These are phyloP conservation scores for Todiramphus saurophagus DNA, from an alignment of 2,113 vertebrate species.

Conservation along the genomic window DNA sequence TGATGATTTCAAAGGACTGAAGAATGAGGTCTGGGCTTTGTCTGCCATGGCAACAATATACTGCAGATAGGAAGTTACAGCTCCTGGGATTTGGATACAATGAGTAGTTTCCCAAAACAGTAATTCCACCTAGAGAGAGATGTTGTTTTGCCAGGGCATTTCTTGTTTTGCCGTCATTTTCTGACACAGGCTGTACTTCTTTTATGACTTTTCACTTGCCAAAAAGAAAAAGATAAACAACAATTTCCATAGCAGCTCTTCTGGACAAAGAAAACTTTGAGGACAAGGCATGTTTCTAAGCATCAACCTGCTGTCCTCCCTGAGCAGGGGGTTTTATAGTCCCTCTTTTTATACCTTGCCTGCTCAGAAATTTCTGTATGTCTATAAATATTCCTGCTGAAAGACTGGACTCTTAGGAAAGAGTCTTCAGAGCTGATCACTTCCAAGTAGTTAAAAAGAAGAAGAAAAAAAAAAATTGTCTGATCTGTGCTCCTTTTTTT, in stretches of 20 bases:
- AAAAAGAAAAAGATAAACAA: neutral
- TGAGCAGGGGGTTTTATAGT: neutral
- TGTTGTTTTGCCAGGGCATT: neutral
- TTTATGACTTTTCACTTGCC: slow-evolving; percentile 9
- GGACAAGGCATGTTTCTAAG: neutral
- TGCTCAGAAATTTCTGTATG: neutral
- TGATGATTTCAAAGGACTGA: neutral
- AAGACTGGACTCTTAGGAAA: neutral
- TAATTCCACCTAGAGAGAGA: slow-evolving; percentile 14
- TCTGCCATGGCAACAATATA: slow-evolving; percentile 13
- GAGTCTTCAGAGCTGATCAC: neutral
- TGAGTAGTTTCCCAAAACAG: neutral
- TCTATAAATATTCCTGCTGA: neutral
- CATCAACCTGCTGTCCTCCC: neutral
- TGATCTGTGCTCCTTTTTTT: neutral
- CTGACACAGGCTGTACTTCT: neutral
- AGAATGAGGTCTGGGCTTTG: slow-evolving; percentile 6
- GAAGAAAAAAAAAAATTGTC: neutral
- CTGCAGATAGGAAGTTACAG: slow-evolving; percentile 14
- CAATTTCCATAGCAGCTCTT: neutral
- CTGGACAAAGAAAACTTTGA: neutral
- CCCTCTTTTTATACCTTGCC: neutral
- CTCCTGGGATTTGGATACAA: neutral
- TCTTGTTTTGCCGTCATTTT: slow-evolving; percentile 20
- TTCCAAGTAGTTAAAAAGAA: neutral